These are phyloP conservation scores for Charadrius vociferus DNA, from an alignment of 2,113 vertebrate genomes.

Conservation along the genomic window DNA sequence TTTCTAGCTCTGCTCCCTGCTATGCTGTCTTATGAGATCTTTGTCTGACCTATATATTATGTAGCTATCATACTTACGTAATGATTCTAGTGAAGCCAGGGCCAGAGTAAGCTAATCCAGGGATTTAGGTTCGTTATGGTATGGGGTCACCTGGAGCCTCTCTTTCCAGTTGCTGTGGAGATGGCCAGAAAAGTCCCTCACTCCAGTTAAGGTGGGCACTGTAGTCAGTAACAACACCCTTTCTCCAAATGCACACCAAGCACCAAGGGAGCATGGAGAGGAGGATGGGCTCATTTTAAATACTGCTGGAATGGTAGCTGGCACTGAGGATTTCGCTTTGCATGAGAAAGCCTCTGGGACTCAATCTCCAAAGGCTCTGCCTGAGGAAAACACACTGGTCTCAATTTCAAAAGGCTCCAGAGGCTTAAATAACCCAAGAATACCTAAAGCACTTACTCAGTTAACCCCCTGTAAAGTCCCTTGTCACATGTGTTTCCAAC, in stretches of 20 bases:
- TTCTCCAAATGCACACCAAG: not conserved
- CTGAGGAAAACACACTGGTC: not conserved
- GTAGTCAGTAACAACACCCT: not conserved
- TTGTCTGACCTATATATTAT: not conserved
- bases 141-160: rapidly evolving
- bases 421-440: not conserved
- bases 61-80: not conserved
- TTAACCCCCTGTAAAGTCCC: not conserved
- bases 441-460: not conserved
- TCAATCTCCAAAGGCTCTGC: not conserved
- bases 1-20: conserved; percentile 7
- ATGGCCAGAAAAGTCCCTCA: not conserved
- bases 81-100: not conserved
- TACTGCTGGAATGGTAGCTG: not conserved
- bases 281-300: not conserved
- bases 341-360: not conserved
- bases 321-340: not conserved
- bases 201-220: not conserved
- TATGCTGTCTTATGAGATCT: not conserved
- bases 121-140: not conserved
- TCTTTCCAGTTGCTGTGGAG: not conserved
- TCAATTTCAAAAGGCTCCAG: not conserved
- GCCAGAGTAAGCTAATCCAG: not conserved
- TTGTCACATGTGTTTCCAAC: not conserved
- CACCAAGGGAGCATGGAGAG: not conserved